Evolutionary conservation across 2,888 invertebrate species (phyloP).

Genomic region (Dicyrtomina minuta): DNA sequence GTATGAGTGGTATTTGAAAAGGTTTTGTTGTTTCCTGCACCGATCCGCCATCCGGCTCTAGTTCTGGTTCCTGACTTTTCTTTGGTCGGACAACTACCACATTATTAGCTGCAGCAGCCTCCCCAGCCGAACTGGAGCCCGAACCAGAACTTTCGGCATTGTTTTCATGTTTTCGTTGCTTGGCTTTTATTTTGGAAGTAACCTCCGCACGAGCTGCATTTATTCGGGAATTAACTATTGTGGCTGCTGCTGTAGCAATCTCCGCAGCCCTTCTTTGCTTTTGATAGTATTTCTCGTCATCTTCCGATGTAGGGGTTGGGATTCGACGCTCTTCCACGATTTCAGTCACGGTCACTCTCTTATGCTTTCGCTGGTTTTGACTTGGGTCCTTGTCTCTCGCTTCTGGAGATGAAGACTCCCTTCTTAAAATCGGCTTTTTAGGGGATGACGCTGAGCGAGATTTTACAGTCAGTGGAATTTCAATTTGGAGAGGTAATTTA

Average conservation of each 20-base stretch:
- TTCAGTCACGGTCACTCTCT: conserved; percentile 26
- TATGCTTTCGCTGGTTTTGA: conserved; percentile 1
- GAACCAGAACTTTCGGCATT: conserved; percentile 1
- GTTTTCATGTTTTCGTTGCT: background rate
- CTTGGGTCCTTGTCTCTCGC: background rate
- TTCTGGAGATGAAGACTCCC: conserved; percentile 13
- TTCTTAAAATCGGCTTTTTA: conserved; percentile 12
- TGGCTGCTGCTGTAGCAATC: no score
- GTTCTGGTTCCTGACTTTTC: background rate
- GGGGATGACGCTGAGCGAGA: background rate
- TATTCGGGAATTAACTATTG: no score
- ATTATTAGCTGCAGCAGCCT: background rate
- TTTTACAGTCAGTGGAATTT: background rate
- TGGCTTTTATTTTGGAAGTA: no score
- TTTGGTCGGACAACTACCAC: conserved; percentile 4
- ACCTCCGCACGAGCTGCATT: no score
- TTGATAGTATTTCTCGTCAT: conserved; percentile 16
- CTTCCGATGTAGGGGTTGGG: background rate
- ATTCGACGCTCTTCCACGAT: conserved; percentile 27
- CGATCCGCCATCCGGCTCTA: background rate
- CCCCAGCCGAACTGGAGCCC: background rate
- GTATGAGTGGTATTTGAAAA: background rate
- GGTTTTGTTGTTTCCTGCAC: no score
- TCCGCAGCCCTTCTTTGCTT: background rate
- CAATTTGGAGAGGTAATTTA: background rate